phyloP scores from a whole-genome alignment of 2,113 vertebrate genomes.

The Mesembrinibis cayennensis region DNA sequence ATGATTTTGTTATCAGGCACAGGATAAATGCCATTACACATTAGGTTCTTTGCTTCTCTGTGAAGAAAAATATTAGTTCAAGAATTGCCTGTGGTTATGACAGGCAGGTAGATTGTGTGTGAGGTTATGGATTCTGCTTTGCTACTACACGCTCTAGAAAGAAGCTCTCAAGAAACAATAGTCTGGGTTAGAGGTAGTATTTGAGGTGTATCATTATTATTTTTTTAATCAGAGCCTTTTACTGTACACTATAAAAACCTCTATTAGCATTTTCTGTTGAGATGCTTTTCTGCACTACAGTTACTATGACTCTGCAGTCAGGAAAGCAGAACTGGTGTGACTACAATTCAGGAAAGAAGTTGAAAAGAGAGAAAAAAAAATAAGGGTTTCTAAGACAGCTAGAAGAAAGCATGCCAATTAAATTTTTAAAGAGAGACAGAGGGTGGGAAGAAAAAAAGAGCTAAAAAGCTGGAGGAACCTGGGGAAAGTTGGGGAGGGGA shows the following conservation, averaged over 20 bases:
- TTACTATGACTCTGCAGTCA: constrained; percentile 69
- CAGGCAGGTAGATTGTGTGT: background rate
- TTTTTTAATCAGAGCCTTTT: constrained; percentile 53
- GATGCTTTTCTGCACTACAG: constrained; percentile 60
- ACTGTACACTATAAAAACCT: constrained; percentile 22
- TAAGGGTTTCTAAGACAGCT: constrained; percentile 58
- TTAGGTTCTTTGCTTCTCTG: background rate
- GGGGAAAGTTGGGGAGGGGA: background rate
- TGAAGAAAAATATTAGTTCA: background rate
- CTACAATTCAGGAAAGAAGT: constrained; percentile 59
- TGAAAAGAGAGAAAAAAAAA: constrained; percentile 56
- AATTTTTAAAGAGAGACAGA: constrained; percentile 43
- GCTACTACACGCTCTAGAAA: background rate
- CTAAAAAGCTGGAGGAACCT: constrained; percentile 49
- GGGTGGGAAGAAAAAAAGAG: background rate
- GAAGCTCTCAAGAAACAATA: background rate
- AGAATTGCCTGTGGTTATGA: background rate
- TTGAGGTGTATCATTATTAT: constrained; percentile 37
- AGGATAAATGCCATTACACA: background rate
- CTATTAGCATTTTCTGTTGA: constrained; percentile 71
- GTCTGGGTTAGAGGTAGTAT: background rate
- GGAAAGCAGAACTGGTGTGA: constrained; percentile 65
- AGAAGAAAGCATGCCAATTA: constrained; percentile 68
- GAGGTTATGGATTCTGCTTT: background rate
- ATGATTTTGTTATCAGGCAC: background rate